Base-by-base conservation (phyloP, 2,888 invertebrate species). In the Leptinotarsa tumamoca region DNA sequence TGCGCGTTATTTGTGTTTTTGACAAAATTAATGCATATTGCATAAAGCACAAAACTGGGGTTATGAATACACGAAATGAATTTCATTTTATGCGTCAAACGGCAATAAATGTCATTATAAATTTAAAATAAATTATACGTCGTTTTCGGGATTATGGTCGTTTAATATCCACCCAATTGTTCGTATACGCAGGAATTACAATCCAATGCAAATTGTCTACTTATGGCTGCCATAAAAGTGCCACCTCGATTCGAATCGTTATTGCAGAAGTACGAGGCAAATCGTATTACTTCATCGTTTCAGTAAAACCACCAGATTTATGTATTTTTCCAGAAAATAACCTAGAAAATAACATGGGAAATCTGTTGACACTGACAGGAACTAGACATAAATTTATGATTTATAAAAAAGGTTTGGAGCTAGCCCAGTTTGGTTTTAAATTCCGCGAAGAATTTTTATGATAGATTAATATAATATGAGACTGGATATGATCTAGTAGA, bases 51-150 rank as follows among this genome's bases (percentile, higher is more conserved):
- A 7, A 70, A 70, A 70, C 33, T 49, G 49, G 50, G 70, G 70
- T 71, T 67, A 67, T 43, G 72, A 67, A 68, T 68, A 69, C 51
- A 66, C 63, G 61, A 52, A 50, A 76, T 76, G 72, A 67, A 73
- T 73, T 73, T 63, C 50, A 70, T 58, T 43, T 68, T 69, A 67
- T 71, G 71, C 58, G 69, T 68, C 72, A 76, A 76, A 70, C 43
- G 68, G 67, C 76, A 61, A 73, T 76, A 76, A 76, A 76, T 56
- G 76, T 76, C 76, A 76, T 76, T 76, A 76, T 73, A 76, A 73
- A 76, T 73, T 76, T 68, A 68, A 73, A 73, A 76, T 76, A 71
- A 76, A 76, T 76, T 68, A 71, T 76, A 56, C 73, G 63, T 73
- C 68, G 67, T 76, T 76, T 76, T 73, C 73, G 71, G 61, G 73